Base-by-base conservation (phyloP, 2,113 vertebrate species). In the Solea senegalensis region DNA sequence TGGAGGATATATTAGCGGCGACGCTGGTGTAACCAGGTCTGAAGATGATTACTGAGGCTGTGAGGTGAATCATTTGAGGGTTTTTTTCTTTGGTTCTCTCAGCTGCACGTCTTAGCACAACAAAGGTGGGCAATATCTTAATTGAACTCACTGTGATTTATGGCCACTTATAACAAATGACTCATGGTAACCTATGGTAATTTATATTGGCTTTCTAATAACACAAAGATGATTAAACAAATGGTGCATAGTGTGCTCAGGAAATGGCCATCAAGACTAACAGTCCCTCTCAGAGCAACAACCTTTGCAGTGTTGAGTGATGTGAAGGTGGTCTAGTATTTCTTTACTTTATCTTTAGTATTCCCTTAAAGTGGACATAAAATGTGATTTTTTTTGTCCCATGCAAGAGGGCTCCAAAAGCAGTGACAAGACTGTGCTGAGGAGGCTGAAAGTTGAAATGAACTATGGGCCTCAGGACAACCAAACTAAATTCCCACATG, bases 1-100 rank as follows among this genome's bases (percentile, higher is more conserved):
- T 57, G 45, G 53, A 56, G 73, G 55, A 69, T 39, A 27, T 68
- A 62, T 3, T 66, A 60, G 80, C n/a, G 63, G 58, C 62, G 63
- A 46, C 39, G 54, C 28, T 7, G 46, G 63, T 14, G 58, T 28
- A 57, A 57, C 72, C 34, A 34, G 26, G 39, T 41, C 41, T 65
- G 58, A 9, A 71, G 50, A 72, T 45, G 63, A 63, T 26, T 21
- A 45, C 68, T 27, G 12, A 56, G 11, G 46, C 43, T 44, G 64
- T 40, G 64, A 55, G 68, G 15, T 59, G 49, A 67, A 64, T 71
- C 50, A 45, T 50, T 41, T 26, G 58, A 14, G 14, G n/a, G n/a
- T 60, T 53, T 1, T 51, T 14, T 27, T 64, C 28, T n/a, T 40
- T 65, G n/a, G 10, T n/a, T n/a, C 16, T 44, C 16, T 57, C 14